Conservation (phyloP, 64 coral and sea anemone species). For the Montipora sp. region DNA sequence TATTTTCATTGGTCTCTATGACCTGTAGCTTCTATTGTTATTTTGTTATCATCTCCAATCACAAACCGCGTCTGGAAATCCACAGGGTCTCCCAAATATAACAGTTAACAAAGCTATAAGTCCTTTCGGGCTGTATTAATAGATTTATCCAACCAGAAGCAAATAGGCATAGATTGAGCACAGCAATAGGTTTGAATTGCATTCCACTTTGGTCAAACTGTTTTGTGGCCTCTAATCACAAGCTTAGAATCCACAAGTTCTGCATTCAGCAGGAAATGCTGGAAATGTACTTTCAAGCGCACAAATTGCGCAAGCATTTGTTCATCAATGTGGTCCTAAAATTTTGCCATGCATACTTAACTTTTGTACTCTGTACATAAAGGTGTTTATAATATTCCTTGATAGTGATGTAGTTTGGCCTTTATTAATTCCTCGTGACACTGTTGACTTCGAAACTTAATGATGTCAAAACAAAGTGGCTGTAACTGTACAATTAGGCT, state of each 20-base stretch:
- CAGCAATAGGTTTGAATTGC: too few relatives aligned
- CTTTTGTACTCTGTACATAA: constrained; percentile 24
- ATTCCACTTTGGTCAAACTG: not conserved
- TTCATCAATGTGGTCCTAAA: not conserved
- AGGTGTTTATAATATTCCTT: constrained; percentile 32
- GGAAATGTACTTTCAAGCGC: not conserved
- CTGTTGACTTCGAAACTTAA: not conserved
- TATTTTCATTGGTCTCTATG: too few relatives aligned
- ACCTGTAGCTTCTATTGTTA: too few relatives aligned
- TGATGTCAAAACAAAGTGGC: not conserved
- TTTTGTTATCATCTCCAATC: too few relatives aligned
- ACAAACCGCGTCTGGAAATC: too few relatives aligned
- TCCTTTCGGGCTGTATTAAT: too few relatives aligned
- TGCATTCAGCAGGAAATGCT: too few relatives aligned
- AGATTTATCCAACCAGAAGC: too few relatives aligned
- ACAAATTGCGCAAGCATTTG: not conserved
- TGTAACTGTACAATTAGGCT: not conserved
- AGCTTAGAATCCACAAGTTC: too few relatives aligned
- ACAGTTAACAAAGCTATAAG: too few relatives aligned
- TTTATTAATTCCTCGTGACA: not conserved
- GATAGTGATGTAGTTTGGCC: not conserved
- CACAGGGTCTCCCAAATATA: too few relatives aligned
- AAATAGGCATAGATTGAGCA: too few relatives aligned
- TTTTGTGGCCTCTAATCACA: not conserved
- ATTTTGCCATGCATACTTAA: not conserved